A percentile compares a stretch with the other conserved stretches of the same genome.
phyloP scores from a whole-genome alignment of 92 coral and sea anemone genomes.

The Palythoa caribaeorum region DNA sequence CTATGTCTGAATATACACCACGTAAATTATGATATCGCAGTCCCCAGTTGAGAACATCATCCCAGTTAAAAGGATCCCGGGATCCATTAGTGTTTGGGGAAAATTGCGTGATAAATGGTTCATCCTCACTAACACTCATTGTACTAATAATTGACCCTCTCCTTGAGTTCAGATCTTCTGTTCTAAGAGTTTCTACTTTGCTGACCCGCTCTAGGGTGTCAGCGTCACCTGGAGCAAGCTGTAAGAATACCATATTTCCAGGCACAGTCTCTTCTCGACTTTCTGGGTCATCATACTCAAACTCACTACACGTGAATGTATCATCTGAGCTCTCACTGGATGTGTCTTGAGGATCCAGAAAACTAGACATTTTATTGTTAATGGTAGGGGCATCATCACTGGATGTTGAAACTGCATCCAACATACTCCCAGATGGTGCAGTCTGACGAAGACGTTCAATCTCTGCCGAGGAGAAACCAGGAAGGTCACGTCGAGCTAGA shows the following conservation, averaged over 20 bases:
- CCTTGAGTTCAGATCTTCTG: conserved; percentile 52
- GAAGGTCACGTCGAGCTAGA: conserved; percentile 76
- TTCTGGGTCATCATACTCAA: conserved; percentile 86
- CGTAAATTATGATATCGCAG: conserved; percentile 85
- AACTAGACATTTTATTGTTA: conserved; percentile 79
- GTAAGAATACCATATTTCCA: conserved; percentile 85
- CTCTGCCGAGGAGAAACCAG: conserved; percentile 83
- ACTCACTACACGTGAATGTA: conserved; percentile 96
- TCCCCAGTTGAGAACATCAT: conserved; percentile 92
- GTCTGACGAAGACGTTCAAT: conserved; percentile 87
- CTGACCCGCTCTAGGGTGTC: conserved; percentile 42
- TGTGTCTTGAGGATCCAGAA: conserved; percentile 84
- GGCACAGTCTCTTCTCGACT: conserved; percentile 71
- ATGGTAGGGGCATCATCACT: conserved; percentile 86
- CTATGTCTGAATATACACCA: conserved; percentile 89
- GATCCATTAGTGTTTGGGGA: conserved; percentile 72
- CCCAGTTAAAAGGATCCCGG: conserved; percentile 87
- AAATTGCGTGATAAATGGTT: conserved; percentile 62
- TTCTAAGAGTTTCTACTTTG: conserved; percentile 19
- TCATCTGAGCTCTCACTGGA: conserved; percentile 98
- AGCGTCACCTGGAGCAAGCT: conserved; percentile 59
- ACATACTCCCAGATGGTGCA: conserved; percentile 95
- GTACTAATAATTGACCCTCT: conserved; percentile 75
- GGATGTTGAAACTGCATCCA: conserved; percentile 89
- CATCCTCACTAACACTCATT: conserved; percentile 74